Conservation (phyloP, 2,888 invertebrate genomes). For the Hoplodrina ambigua region DNA sequence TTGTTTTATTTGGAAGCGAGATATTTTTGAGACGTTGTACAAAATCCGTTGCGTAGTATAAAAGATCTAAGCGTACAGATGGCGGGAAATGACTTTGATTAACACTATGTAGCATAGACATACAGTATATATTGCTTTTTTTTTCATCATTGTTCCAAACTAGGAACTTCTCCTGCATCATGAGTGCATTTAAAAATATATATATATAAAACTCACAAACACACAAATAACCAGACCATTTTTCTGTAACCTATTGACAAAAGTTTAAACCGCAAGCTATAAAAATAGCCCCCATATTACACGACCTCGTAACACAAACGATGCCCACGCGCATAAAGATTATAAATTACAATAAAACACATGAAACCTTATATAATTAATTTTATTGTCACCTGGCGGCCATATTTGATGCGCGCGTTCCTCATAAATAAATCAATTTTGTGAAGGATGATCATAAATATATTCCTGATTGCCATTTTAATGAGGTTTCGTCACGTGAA, state of each 20-base stretch:
- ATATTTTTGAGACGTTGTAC: too few relatives aligned
- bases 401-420: constrained; percentile 25
- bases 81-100: too few relatives aligned
- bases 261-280: constrained; percentile 1
- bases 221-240: too few relatives aligned
- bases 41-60: too few relatives aligned
- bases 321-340: constrained; percentile 21
- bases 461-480: constrained; percentile 26
- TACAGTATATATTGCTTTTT: too few relatives aligned
- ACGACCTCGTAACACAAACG: constrained; percentile 35
- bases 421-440: constrained; percentile 42
- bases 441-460: constrained; percentile 29
- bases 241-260: constrained; percentile 1
- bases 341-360: constrained; percentile 32
- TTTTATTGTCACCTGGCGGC: constrained; percentile 27
- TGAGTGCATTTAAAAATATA: too few relatives aligned
- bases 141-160: too few relatives aligned
- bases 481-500: constrained; percentile 23
- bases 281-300: constrained; percentile 12
- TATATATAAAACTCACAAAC: too few relatives aligned
- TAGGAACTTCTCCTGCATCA: too few relatives aligned
- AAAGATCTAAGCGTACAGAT: too few relatives aligned
- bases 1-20: too few relatives aligned
- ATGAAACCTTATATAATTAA: constrained; percentile 33
- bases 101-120: too few relatives aligned